Percentiles rank a stretch among this genome's conserved stretches.
Conservation (phyloP, 2,113 vertebrate species). For the Ammodytes dubius region DNA sequence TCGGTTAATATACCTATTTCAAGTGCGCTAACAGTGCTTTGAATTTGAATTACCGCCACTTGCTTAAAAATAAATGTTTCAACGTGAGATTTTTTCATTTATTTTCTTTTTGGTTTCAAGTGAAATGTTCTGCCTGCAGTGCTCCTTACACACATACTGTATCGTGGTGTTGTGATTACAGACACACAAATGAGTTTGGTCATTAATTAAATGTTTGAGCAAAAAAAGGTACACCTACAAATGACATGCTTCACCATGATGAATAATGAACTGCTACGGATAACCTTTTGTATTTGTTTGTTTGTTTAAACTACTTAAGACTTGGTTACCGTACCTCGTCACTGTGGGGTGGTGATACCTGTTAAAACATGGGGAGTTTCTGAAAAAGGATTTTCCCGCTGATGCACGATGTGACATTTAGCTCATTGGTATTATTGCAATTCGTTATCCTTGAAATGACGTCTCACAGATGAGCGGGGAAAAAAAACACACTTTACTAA, state of each 20-base stretch:
- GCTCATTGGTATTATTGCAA: constrained; percentile 18
- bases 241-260: neutral
- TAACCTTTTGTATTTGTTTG: neutral
- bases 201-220: neutral
- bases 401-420: neutral
- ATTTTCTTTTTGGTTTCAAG: neutral
- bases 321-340: neutral
- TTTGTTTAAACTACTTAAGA: neutral
- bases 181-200: neutral
- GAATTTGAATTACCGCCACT: neutral
- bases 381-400: neutral
- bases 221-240: neutral
- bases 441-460: constrained; percentile 24
- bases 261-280: neutral
- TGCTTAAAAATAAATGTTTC: neutral
- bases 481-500: constrained; percentile 5
- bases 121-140: neutral
- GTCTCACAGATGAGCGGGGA: constrained; percentile 8
- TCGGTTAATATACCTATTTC: neutral
- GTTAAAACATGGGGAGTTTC: neutral
- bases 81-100: neutral
- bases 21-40: neutral
- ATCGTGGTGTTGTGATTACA: neutral
- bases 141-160: neutral
- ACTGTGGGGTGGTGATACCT: neutral